Evolutionary conservation across 2,113 vertebrate species (phyloP).

Genomic region (Cygnus atratus): DNA sequence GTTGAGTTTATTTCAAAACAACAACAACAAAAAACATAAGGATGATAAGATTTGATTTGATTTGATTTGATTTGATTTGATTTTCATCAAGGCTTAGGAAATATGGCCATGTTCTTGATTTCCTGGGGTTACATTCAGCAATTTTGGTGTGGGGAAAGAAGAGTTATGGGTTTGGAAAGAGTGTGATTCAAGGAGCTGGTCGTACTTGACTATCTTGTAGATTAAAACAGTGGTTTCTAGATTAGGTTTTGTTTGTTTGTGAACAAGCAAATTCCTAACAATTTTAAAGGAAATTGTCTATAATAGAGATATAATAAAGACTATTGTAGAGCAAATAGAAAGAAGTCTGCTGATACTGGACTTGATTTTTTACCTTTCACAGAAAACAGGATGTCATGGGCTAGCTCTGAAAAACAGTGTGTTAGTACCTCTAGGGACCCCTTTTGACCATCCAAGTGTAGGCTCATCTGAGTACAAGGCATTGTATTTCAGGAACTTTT

Average conservation of each 20-base stretch:
- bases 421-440: background rate
- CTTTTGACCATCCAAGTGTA: background rate
- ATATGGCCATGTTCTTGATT: background rate
- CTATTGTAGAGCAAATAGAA: background rate
- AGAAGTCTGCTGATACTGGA: background rate
- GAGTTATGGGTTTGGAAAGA: background rate
- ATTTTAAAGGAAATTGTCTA: background rate
- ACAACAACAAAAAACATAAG: background rate
- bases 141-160: background rate
- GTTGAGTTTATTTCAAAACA: background rate
- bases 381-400: background rate
- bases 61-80: too few relatives aligned
- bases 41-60: background rate
- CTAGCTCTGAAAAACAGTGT: accelerated
- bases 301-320: background rate
- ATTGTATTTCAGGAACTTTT: background rate
- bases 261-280: background rate
- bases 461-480: background rate
- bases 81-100: background rate
- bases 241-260: background rate
- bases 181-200: background rate
- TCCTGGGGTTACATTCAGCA: background rate
- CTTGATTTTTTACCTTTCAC: background rate
- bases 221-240: background rate
- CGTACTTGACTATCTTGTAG: background rate